These are phyloP conservation scores for Uromys caudimaculatus DNA, from an alignment of 2,797 vertebrate species.

Conservation along the genomic window DNA sequence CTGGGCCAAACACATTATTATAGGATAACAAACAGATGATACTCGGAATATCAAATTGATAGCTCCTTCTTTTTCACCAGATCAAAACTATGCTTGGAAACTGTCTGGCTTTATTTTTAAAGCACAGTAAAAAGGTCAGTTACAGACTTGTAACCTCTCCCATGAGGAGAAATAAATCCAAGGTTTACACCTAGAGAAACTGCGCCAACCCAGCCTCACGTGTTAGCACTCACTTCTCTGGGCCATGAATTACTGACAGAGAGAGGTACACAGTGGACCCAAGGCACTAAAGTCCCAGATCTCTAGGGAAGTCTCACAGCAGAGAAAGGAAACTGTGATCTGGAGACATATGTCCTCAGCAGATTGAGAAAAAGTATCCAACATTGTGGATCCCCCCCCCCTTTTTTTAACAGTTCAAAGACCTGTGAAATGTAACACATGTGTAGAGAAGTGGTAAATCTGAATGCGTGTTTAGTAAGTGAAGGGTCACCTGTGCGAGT, in stretches of 20 bases:
- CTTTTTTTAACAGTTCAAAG: not conserved
- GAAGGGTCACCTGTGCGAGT: not conserved
- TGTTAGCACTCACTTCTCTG: not conserved
- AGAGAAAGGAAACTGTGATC: not conserved
- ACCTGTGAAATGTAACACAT: slow-evolving; percentile 45
- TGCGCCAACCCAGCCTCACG: slow-evolving; percentile 17
- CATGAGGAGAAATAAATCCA: slow-evolving; percentile 66
- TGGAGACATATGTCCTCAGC: not conserved
- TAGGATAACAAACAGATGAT: slow-evolving; percentile 74
- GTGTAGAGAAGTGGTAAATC: slow-evolving; percentile 17
- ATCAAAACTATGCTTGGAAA: slow-evolving; percentile 69
- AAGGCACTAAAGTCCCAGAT: not conserved
- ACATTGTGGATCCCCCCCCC: not conserved
- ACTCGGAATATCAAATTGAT: slow-evolving; percentile 66
- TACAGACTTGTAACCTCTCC: slow-evolving; percentile 49
- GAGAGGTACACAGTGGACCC: not conserved
- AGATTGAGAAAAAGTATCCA: not conserved
- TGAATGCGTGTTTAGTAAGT: slow-evolving; percentile 20
- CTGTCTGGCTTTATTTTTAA: slow-evolving; percentile 64
- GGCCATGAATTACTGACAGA: not conserved
- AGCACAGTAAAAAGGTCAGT: slow-evolving; percentile 50
- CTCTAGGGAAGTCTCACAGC: not conserved
- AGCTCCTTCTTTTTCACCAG: slow-evolving; percentile 67
- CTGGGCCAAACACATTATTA: slow-evolving; percentile 58
- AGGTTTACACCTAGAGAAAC: slow-evolving; percentile 56